A percentile compares a stretch with the other conserved stretches of the same genome.
phyloP scores from a whole-genome alignment of 1,140 invertebrate species.

The Meloidogyne floridensis region DNA sequence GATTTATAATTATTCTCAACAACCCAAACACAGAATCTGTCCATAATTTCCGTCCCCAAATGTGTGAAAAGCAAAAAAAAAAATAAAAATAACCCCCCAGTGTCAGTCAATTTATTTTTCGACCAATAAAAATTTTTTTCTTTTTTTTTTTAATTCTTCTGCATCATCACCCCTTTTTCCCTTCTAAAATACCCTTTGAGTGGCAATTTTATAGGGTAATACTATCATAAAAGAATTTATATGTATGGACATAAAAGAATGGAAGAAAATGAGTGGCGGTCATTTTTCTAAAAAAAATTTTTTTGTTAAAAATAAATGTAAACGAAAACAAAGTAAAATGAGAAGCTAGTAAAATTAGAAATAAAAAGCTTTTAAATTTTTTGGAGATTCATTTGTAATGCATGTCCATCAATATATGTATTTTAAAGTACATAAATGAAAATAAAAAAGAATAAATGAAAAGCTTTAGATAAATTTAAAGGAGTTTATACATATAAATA shows the following conservation, averaged over 20 bases:
- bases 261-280: background rate
- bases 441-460: background rate
- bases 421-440: background rate
- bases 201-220: background rate
- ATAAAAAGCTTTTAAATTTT: background rate
- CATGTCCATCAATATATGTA: background rate
- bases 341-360: background rate
- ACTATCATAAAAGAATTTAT: background rate
- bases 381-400: background rate
- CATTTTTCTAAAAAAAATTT: background rate
- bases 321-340: background rate
- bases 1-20: background rate
- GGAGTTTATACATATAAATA: too few species aligned
- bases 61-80: background rate
- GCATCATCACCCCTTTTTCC: background rate
- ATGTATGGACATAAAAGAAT: background rate
- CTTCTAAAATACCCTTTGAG: background rate
- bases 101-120: background rate
- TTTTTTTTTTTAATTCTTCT: background rate
- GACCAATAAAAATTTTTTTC: background rate
- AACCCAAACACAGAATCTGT: background rate
- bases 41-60: conserved; percentile 1
- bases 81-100: background rate
- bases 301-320: background rate
- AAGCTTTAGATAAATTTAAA: too few species aligned